Percentiles rank a stretch among this genome's conserved stretches.
These are phyloP conservation scores for Ophioderma brevispina DNA, from an alignment of 35 echinoderm and acorn worm species.

Conservation along the genomic window DNA sequence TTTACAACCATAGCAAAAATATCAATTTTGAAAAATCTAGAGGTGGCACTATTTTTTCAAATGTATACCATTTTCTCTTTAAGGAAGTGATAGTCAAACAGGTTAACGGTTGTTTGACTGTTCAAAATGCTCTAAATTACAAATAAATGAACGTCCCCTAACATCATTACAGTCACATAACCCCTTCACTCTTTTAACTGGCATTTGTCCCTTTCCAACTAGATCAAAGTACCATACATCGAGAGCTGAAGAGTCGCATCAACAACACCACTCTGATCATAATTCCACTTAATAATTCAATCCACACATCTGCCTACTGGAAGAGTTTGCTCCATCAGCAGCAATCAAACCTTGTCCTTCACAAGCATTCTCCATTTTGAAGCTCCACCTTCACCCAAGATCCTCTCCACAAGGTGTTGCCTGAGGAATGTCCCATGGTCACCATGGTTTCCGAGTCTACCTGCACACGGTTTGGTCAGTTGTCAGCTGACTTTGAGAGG, in stretches of 20 bases:
- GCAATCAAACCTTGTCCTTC: conserved; percentile 77
- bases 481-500: conserved; percentile 56
- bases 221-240: conserved; percentile 75
- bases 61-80: too few relatives aligned
- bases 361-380: conserved; percentile 64
- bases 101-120: too few relatives aligned
- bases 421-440: conserved; percentile 14
- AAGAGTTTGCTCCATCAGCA: conserved; percentile 88
- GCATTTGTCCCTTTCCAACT: neutral
- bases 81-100: too few relatives aligned
- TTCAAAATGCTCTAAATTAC: too few relatives aligned
- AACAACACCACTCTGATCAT: conserved; percentile 93
- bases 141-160: too few relatives aligned
- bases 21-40: too few relatives aligned
- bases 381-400: conserved; percentile 70
- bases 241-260: conserved; percentile 85
- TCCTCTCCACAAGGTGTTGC: conserved; percentile 52
- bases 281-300: conserved; percentile 74
- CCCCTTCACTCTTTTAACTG: too few relatives aligned
- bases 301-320: conserved; percentile 57
- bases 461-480: conserved; percentile 53
- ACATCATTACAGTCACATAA: too few relatives aligned
- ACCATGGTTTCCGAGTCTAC: conserved; percentile 67
- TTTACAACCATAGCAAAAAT: too few relatives aligned
- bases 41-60: too few relatives aligned